phyloP scores from a whole-genome alignment of 2,113 vertebrate species.

The Protobothrops flavoviridis region DNA sequence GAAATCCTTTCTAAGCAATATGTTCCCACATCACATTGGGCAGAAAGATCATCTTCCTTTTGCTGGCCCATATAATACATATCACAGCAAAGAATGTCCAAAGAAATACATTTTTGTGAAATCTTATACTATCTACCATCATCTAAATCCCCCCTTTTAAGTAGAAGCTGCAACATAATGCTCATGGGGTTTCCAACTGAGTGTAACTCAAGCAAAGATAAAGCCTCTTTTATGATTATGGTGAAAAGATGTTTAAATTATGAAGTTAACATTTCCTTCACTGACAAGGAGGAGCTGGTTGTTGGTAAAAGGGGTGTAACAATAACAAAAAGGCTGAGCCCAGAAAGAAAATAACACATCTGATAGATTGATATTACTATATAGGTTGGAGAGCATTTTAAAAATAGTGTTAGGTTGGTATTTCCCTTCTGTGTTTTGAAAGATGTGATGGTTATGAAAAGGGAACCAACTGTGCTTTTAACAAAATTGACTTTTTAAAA shows the following conservation, averaged over 20 bases:
- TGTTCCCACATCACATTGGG: not conserved
- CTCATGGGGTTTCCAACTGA: not conserved
- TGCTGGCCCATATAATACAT: not conserved
- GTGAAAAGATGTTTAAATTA: not conserved
- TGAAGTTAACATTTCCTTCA: conserved; percentile 15
- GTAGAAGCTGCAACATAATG: not conserved
- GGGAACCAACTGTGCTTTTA: conserved; percentile 72
- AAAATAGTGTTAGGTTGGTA: conserved; percentile 35
- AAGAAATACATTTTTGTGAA: not conserved
- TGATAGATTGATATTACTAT: not conserved
- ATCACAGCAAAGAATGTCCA: not conserved
- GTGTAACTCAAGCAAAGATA: not conserved
- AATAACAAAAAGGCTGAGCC: not conserved
- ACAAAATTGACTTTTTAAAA: conserved; percentile 61
- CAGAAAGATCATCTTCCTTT: conserved; percentile 9
- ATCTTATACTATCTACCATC: not conserved
- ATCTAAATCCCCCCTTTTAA: not conserved
- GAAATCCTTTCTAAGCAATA: not conserved
- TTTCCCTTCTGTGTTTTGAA: conserved; percentile 59
- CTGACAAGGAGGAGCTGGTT: not conserved
- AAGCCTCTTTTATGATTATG: not conserved
- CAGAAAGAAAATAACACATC: not conserved
- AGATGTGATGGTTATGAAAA: conserved; percentile 51
- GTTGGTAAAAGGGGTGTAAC: not conserved
- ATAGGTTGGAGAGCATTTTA: conserved; percentile 16